Percentiles rank a stretch among this genome's conserved stretches.
phyloP scores from a whole-genome alignment of 2,113 vertebrate genomes.

The Erythrocercus mccallii region DNA sequence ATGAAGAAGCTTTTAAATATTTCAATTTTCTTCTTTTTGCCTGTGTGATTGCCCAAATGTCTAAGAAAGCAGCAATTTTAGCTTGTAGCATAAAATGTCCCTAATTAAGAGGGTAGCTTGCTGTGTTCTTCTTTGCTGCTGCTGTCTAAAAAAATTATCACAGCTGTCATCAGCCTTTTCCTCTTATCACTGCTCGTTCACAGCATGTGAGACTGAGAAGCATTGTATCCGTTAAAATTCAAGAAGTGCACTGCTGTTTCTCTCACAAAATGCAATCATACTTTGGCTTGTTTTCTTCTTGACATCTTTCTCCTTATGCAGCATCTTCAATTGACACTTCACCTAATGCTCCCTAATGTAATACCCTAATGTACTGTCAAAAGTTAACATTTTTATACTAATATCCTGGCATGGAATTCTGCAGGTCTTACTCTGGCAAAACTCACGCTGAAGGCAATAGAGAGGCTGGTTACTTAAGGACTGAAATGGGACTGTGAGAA shows the following conservation, averaged over 20 bases:
- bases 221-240: neutral
- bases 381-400: neutral
- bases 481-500: neutral
- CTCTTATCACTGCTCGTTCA: neutral
- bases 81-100: neutral
- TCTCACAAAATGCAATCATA: neutral
- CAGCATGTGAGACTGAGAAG: neutral
- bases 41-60: neutral
- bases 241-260: neutral
- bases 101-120: neutral
- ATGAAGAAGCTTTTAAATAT: neutral
- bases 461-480: neutral
- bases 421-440: neutral
- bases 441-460: neutral
- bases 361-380: neutral
- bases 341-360: neutral
- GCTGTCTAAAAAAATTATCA: neutral
- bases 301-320: neutral
- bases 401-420: neutral
- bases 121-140: neutral
- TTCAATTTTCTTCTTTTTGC: slow-evolving; percentile 3
- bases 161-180: neutral
- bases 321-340: neutral
- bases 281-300: neutral
- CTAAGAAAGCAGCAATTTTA: neutral